Base-by-base conservation (phyloP, 1,140 invertebrate genomes). In the Diachasma alloeum region DNA sequence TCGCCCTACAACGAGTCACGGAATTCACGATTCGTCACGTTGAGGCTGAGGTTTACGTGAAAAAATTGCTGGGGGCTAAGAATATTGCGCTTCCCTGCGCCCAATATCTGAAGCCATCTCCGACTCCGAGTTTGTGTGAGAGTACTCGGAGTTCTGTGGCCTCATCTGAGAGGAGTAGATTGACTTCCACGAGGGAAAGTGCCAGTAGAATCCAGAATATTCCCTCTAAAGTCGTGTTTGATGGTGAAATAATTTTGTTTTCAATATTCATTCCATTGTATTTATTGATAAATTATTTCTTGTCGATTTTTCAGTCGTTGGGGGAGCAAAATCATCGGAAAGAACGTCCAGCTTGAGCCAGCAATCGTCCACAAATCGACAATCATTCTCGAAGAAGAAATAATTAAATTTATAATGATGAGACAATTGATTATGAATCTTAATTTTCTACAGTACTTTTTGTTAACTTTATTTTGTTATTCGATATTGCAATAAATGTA, bases 1-100 rank as follows among this genome's bases (percentile, higher is more conserved):
- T 87, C 4, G 83, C 83, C 8, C 81, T 88, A 31, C 87, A 89
- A 70, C 83, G 87, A 1, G 81, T 90, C 8, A 79, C 85, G 6
- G 88, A 90, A 76, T 88, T 90, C 22, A 88, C 86, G 36, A 87
- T 89, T 69, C 83, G 86, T 44, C 84, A 90, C 24, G 72, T 88
- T 13, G 88, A 90, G 81, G 85, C 83, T 17, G 89, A 89, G 71
- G 69, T 78, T 19, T 90, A 89, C 46, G 77, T 90, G 5, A 88
- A 88, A 72, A 89, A 88, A 59, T 82, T 89, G 1, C 46, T 90
- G 0, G 36, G 76, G 0, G 77, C 82, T 3, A 83, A 81, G 17
- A 84, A 85, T 37, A 88, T 90, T 17, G 69, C 79, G 5, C 69
- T 90, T 19, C 88, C 87, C 1, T 78, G 75, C 22, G 74, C 81